Base-by-base conservation (phyloP, 1,140 invertebrate species). In the Riptortus pedestris region DNA sequence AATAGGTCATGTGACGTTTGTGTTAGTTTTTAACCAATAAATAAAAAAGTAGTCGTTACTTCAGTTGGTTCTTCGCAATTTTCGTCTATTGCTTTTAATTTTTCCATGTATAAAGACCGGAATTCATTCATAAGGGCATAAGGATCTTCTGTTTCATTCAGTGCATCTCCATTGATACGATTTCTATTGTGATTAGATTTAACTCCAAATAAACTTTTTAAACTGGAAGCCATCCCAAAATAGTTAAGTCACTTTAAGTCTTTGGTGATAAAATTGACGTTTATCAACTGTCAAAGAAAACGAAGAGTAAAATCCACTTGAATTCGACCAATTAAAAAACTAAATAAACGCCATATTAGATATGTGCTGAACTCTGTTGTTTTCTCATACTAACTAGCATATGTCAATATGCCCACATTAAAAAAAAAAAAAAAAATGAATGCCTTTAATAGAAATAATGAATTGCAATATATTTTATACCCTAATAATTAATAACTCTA, bases 321-420 rank as follows among this genome's bases (percentile, higher is more conserved):
- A n/a, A 47, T 47, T 20, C 22, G 45, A 20, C 45, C 18, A 20
- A 47, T 47, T 47, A 47, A 47, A 45, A 47, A 47, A 47, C 45
- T 47, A 47, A 47, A 47, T 47, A 22, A n/a, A 47, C 45, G 45
- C 22, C 45, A 47, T 47, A 3, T 47, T 47, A n/a, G 4, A 47
- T n/a, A 47, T 20, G 16, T 47, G 45, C 45, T 47, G 45, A 47
- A n/a, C 45, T 47, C 45, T 47, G 22, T 47, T 47, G 45, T 47
- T 47, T n/a, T 2, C 1, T 47, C 22, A n/a, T n/a, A n/a, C n/a
- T n/a, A n/a, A n/a, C n/a, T n/a, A n/a, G n/a, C n/a, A n/a, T n/a
- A n/a, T n/a, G n/a, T n/a, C n/a, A n/a, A n/a, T n/a, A n/a, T n/a
- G n/a, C n/a, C n/a, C n/a, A n/a, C n/a, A n/a, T n/a, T n/a, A n/a